Conservation (phyloP, 2,797 vertebrate species). For the Parauchenoglanis punctatus region DNA sequence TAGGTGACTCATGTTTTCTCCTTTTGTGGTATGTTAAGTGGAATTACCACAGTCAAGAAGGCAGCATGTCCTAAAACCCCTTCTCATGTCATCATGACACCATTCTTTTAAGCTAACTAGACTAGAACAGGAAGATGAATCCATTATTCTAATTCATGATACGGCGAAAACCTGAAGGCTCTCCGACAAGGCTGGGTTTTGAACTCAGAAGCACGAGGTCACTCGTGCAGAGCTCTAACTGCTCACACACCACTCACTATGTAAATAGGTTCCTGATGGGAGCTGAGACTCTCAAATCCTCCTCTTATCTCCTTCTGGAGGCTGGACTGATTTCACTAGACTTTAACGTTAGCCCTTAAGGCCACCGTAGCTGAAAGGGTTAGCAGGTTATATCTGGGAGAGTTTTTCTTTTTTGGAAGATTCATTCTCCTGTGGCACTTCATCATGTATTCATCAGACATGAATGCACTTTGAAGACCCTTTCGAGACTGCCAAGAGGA, state of each 20-base stretch:
- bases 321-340: slow-evolving; percentile 43
- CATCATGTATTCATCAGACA: slow-evolving; percentile 53
- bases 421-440: slow-evolving; percentile 42
- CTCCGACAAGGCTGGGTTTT: not conserved
- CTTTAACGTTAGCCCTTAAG: slow-evolving; percentile 53
- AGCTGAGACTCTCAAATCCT: slow-evolving; percentile 32
- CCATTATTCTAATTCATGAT: not conserved
- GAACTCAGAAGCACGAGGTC: slow-evolving; percentile 11
- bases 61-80: not conserved
- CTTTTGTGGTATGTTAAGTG: not conserved
- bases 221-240: not conserved
- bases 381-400: slow-evolving; percentile 37
- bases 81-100: not conserved
- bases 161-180: not conserved
- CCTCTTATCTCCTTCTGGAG: slow-evolving; percentile 43
- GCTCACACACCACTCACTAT: slow-evolving; percentile 13
- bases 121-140: not conserved
- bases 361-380: slow-evolving; percentile 37
- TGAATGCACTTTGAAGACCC: slow-evolving; percentile 46
- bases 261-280: slow-evolving; percentile 39
- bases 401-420: slow-evolving; percentile 7
- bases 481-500: slow-evolving; percentile 24
- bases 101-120: slow-evolving; percentile 12
- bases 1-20: not conserved
- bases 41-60: not conserved